Conservation (phyloP, 2,797 vertebrate species). For the Acanthopagrus latus region DNA sequence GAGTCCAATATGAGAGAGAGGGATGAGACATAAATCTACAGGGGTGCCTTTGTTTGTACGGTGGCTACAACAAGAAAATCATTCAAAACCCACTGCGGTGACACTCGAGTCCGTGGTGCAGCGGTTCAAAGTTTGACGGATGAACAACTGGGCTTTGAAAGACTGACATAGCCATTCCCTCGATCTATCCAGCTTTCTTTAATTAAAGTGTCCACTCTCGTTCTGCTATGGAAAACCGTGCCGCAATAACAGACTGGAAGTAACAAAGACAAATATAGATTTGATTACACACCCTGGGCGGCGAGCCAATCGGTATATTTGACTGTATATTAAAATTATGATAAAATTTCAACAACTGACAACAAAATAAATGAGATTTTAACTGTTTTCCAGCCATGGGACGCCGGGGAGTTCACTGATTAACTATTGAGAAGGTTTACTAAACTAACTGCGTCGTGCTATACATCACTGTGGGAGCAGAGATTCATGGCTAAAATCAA, state of each 20-base stretch:
- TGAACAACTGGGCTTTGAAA: slow-evolving; percentile 73
- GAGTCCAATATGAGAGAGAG: slow-evolving; percentile 85
- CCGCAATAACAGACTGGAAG: slow-evolving; percentile 63
- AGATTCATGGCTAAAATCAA: slow-evolving; percentile 72
- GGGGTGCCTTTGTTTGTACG: slow-evolving; percentile 84
- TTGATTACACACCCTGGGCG: slow-evolving; percentile 59
- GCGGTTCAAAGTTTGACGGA: slow-evolving; percentile 76
- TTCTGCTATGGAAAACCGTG: slow-evolving; percentile 61
- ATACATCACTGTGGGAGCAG: slow-evolving; percentile 59
- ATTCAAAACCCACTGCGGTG: slow-evolving; percentile 77
- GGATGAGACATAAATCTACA: slow-evolving; percentile 83
- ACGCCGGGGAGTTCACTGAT: slow-evolving; percentile 50
- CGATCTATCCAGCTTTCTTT: slow-evolving; percentile 76
- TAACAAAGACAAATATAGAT: slow-evolving; percentile 71
- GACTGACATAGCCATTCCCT: slow-evolving; percentile 63
- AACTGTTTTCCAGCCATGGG: slow-evolving; percentile 49
- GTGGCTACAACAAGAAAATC: slow-evolving; percentile 81
- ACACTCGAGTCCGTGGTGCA: slow-evolving; percentile 68
- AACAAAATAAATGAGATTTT: slow-evolving; percentile 41
- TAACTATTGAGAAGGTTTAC: slow-evolving; percentile 68
- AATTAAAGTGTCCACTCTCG: slow-evolving; percentile 76
- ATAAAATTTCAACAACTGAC: slow-evolving; percentile 64
- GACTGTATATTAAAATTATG: slow-evolving; percentile 53
- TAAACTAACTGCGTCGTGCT: slow-evolving; percentile 61
- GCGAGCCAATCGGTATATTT: slow-evolving; percentile 40